Base-by-base conservation (phyloP, 64 coral and sea anemone genomes). In the Stichodactyla mertensii region DNA sequence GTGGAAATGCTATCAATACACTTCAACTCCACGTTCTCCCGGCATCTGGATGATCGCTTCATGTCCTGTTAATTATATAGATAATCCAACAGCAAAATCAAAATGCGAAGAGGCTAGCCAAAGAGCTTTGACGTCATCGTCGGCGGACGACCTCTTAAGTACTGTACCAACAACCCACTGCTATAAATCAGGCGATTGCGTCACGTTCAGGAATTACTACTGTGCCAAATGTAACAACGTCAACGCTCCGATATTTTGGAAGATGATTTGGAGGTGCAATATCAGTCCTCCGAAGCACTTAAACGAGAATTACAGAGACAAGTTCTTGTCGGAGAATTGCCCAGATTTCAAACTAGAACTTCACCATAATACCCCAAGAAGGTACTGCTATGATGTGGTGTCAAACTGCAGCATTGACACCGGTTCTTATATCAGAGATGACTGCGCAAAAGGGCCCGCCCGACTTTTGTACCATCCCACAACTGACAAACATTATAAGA, bases 281-380 rank as follows among this genome's bases (percentile, higher is more conserved):
- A 92, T 93, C 14, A 87, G 83, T 62, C 91, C 94, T 9, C 91
- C 94, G 7, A 64, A 78, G 3, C 57, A 82, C 12, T 88, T 87
- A 77, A 96, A 64, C 7, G 9, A 55, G 4, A 84, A 51, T 6
- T 45, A 96, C 10, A 87, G 60, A 64, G 82, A 80, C 0, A 70
- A 90, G 79, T 96, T 92, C 55, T 60, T 93, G 70, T 69, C 93
- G 15, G 89, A 88, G 52, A 89, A 96, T 56, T 96, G 94, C 58
- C 87, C 87, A 66, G 51, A 54, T 24, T 87, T 52, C 10, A 52
- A 45, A 14, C 23, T 91, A 15, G 22, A 83, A 58, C 90, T 85
- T 6, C 10, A 52, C n/a, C 11, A 61, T 18, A 6, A 69, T 4
- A 2, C 16, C 22, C 54, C 62, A 14, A 51, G 79, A 36, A 69